Percentiles rank a stretch among this genome's conserved stretches.
These are phyloP conservation scores for Verasper variegatus DNA, from an alignment of 2,113 vertebrate genomes.

Conservation along the genomic window DNA sequence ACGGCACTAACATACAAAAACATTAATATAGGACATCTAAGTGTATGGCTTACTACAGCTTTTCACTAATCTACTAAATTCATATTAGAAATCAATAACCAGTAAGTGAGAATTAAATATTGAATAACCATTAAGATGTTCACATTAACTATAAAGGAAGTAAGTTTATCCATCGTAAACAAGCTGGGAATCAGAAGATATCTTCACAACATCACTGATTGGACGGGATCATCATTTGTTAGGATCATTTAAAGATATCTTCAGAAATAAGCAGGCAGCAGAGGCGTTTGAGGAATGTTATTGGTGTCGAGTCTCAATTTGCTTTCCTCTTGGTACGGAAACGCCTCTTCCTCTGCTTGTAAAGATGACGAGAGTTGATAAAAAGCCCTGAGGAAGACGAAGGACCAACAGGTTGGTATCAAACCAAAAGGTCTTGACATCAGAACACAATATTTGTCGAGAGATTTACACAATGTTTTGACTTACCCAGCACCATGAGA, in stretches of 20 bases:
- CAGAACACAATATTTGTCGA: neutral
- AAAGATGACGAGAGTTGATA: conserved; percentile 91
- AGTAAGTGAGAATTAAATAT: neutral
- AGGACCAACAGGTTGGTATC: neutral
- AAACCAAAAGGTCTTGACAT: neutral
- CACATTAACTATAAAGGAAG: neutral
- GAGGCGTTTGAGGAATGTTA: conserved; percentile 16
- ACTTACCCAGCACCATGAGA: conserved; percentile 91
- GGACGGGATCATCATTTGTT: neutral
- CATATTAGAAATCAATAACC: neutral
- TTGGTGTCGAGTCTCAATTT: conserved; percentile 74
- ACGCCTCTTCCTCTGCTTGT: conserved; percentile 90
- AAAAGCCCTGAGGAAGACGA: conserved; percentile 82
- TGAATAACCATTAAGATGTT: conserved; percentile 5
- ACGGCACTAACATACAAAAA: neutral
- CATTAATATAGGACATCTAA: neutral
- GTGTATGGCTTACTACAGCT: neutral
- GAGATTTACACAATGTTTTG: neutral
- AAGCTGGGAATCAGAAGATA: neutral
- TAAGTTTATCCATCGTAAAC: neutral
- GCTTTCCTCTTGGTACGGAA: conserved; percentile 90
- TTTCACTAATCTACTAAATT: neutral
- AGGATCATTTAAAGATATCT: neutral
- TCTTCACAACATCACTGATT: neutral
- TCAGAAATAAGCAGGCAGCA: conserved; percentile 62